Evolutionary conservation across 1,140 invertebrate species (phyloP).

Genomic region (Drosophila mojavensis): DNA sequence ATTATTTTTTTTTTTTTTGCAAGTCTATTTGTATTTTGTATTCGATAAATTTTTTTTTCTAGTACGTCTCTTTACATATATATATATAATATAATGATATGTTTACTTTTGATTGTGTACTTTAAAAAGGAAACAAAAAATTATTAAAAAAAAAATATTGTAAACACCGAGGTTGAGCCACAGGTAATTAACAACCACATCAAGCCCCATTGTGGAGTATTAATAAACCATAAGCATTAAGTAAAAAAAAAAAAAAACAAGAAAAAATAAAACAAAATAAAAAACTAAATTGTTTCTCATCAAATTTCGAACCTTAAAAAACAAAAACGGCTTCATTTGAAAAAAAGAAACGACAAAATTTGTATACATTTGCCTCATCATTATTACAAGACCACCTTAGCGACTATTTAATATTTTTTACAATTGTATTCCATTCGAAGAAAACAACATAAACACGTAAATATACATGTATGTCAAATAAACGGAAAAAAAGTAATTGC

Average conservation of each 20-base stretch:
- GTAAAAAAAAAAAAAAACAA: slow-evolving; percentile 26
- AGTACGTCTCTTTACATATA: slow-evolving; percentile 45
- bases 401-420: slow-evolving; percentile 70
- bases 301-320: not conserved
- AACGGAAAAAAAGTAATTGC: slow-evolving; percentile 17
- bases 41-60: slow-evolving; percentile 30
- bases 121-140: slow-evolving; percentile 27
- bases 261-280: not conserved
- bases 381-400: slow-evolving; percentile 60
- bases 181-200: slow-evolving; percentile 35
- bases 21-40: slow-evolving; percentile 41
- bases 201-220: slow-evolving; percentile 46
- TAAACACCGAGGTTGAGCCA: slow-evolving; percentile 65
- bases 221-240: slow-evolving; percentile 52
- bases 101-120: slow-evolving; percentile 41
- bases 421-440: slow-evolving; percentile 66
- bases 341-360: slow-evolving; percentile 30
- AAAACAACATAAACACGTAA: slow-evolving; percentile 51
- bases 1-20: slow-evolving; percentile 25
- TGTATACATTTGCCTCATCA: slow-evolving; percentile 74
- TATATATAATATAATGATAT: slow-evolving; percentile 31
- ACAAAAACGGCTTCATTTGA: slow-evolving; percentile 1
- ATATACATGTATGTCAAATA: slow-evolving; percentile 32
- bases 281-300: slow-evolving; percentile 24
- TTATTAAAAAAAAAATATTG: slow-evolving; percentile 21